Evolutionary conservation across 2,113 vertebrate species (phyloP), one percentile per base, ranked within the genome.

Genomic region (Pyrgilauda ruficollis): DNA sequence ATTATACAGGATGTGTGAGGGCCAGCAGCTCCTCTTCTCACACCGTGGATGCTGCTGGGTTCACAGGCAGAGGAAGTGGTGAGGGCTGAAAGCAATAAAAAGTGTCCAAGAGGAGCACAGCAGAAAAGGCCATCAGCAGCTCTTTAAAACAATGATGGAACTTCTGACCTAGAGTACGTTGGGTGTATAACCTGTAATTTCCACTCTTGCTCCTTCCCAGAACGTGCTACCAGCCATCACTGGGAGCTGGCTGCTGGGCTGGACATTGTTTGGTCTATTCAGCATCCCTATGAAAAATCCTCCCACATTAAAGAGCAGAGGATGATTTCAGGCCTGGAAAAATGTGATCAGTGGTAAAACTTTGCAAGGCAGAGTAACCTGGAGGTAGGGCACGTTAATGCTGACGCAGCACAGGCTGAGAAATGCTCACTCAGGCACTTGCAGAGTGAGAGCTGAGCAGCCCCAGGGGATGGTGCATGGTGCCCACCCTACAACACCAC

Each of bases 181-280:
- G 8, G 17, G 37, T 58, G 7, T 41, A 17, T 27, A 90, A 69
- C 5, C 55, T 77, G 2, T 39, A 24, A 55, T 15, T 81, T 55
- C 24, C 6, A 30, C 33, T 74, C 39, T 9, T 46, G 12, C n/a
- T 83, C 70, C 50, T 73, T 62, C 70, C 37, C 67, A 70, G 16
- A 49, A n/a, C 0, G 0, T 19, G 52, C 33, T 28, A 4, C 27
- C 0, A 4, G 61, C 31, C 53, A 13, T 52, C 18, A 6, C 0
- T 8, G 39, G 44, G 68, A 83, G 58, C 44, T 61, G 58, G 61
- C 31, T 52, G 66, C 78, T 64, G 78, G 78, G 62, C 82, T 77
- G 46, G 76, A 37, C 62, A 17, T 39, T 1, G 0, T 26, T 72
- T 56, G 37, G 10, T 52, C 56, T 30, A 2, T 52, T 47, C 1